Evolutionary conservation across 2,113 vertebrate genomes (phyloP), one percentile per base, ranked within the genome.

Genomic region (Clarias magur): DNA sequence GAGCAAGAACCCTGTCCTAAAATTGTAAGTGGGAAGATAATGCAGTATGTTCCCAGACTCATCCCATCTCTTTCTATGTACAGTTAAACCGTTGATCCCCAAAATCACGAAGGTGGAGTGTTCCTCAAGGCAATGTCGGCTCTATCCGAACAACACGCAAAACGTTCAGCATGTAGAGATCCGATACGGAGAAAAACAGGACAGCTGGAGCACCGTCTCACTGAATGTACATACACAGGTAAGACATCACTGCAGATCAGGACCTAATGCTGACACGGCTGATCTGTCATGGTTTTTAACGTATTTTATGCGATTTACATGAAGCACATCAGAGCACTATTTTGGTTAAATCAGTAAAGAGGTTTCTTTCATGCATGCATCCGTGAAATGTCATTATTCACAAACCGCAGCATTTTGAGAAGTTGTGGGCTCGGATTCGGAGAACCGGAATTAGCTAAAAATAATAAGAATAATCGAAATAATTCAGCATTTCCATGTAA

Each of bases 161-260:
- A 82, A 59, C 62, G 48, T 85, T 65, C 73, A 80, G 3, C 79
- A 91, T 48, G 83, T 94, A 67, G 89, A 94, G 88, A 86, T 95
- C 78, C 89, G 93, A 12, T 91, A 93, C 89, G 82, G 54, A 75
- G 17, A 59, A 16, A 82, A 27, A 2, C 2, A 85, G 0, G 75
- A 84, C 10, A 60, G 21, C 8, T 94, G 94, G 94, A 92, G 48
- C 10, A 48, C 25, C 16, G 23, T n/a, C 8, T 85, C 54, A 38
- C 82, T 85, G 59, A 57, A 78, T 15, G 87, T 88, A 88, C 6
- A 79, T 88, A 82, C 54, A 27, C 65, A 59, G 30, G 15, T 4
- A 48, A 12, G n/a, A 72, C 13, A 59, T 42, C 15, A 56, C 11
- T 57, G 21, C 21, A 86, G 21, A 57, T 11, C 8, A 59, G 56